Evolutionary conservation across 2,888 invertebrate species (phyloP), one percentile per base, ranked within the genome.

Genomic region (Fragum sueziense): DNA sequence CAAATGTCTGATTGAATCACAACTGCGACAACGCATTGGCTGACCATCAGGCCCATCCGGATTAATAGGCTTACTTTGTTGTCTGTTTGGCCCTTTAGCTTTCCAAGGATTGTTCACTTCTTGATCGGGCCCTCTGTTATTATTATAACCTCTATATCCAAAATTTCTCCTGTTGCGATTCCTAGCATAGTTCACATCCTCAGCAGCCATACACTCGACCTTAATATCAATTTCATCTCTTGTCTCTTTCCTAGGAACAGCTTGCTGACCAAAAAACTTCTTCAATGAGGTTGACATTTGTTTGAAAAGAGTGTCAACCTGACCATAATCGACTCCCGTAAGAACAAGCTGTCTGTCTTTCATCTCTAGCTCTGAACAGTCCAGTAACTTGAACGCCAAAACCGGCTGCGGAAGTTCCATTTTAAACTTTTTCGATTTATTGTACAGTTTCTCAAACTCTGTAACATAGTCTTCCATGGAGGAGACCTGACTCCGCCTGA

Each of bases 271-370:
- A 62, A 76, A 76, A 33, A 69, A 76, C 51, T 80, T 76, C 62
- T 69, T 68, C 2, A 74, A 54, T 1, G 65, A 73, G 37, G 34
- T 62, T 17, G 52, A 33, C 76, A 76, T 80, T 29, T 80, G 76
- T 41, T 73, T 70, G 59, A 80, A 80, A 17, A 80, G 31, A 33
- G 57, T 47, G 34, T 70, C 71, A 68, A 67, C 72, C 1, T 65
- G 17, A 22, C 37, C n/a, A 70, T 81, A 81, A 51, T 77, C 74
- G 33, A 80, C 80, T 70, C 77, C 74, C n/a, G 71, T 81, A 67
- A 81, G 69, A 17, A 77, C 74, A 17, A 81, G 34, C 59, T 81
- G 80, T 59, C 76, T 71, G 27, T 79, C 80, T 52, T 74, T 80
- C 69, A 73, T 68, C 29, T 65, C 75, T 22, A 74, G 33, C 29